Evolutionary conservation across 2,888 invertebrate species (phyloP), one percentile per base, ranked within the genome.

Genomic region (Miltochrista miniata): DNA sequence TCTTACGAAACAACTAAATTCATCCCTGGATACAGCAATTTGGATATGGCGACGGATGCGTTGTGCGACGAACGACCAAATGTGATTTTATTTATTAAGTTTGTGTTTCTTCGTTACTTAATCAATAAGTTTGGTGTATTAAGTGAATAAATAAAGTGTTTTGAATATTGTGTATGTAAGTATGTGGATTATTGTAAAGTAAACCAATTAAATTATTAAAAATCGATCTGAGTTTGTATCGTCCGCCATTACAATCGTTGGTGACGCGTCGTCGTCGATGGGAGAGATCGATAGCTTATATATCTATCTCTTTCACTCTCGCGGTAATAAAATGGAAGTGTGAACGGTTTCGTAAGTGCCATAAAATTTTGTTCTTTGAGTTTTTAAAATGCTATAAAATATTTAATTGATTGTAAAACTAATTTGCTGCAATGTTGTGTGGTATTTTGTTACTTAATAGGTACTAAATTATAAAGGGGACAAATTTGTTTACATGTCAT

Each of bases 41-140:
- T 79, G 84, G 84, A 82, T 85, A 88, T 89, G 89, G 90, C 90
- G 89, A 80, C 83, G 81, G 77, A 85, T 82, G 85, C 82, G 80
- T 74, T 74, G 74, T 76, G 81, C 86, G 81, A 84, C 72, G 82
- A 81, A 77, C 78, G 74, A 70, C 78, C 63, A 74, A n/a, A 76
- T 77, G 87, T 83, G 83, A 79, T 80, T 81, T 76, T 81, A 76
- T 74, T 72, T 68, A 70, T 74, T 67, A 68, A 81, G 78, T 65
- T 24, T 57, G 64, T 75, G 70, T 56, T 66, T 64, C 69, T 71
- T 68, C 47, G 50, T 46, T 45, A 58, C 64, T 54, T 50, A 56
- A 54, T 54, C 13, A 24, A 49, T 52, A 43, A 63, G 50, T 65
- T 61, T 53, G 44, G 54, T 53, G 61, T 60, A 54, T 45, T 51